Conservation (phyloP, 2,113 vertebrate species). For the Cololabis saira region DNA sequence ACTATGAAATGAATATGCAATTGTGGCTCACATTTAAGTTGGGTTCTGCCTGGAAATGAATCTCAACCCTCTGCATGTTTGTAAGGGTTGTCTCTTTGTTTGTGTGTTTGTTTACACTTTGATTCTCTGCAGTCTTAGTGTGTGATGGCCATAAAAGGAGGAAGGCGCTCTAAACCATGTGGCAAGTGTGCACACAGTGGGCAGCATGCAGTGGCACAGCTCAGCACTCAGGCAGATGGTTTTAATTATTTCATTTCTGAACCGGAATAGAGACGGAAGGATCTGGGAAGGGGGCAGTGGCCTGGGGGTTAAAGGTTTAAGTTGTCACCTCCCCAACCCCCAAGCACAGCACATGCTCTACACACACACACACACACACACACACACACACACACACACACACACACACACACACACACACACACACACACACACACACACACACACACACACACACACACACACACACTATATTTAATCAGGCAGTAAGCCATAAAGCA, state of each 20-base stretch:
- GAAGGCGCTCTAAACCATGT: neutral
- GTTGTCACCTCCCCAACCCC: constrained; percentile 50
- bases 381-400: constrained; percentile 27
- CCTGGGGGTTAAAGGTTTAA: constrained; percentile 73
- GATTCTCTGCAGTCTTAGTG: constrained; percentile 14
- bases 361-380: constrained; percentile 34
- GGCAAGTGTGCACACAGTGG: constrained; percentile 34
- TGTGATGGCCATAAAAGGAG: constrained; percentile 29
- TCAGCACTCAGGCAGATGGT: constrained; percentile 71
- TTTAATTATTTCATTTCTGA: constrained; percentile 73
- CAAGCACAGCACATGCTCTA: constrained; percentile 20
- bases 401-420: constrained; percentile 34
- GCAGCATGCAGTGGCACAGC: constrained; percentile 49
- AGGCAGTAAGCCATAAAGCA: constrained; percentile 74
- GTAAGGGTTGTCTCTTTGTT: constrained; percentile 11
- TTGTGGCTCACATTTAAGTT: constrained; percentile 10
- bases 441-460: no score
- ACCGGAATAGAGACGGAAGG: constrained; percentile 43
- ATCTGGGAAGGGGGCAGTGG: constrained; percentile 49
- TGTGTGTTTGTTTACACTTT: constrained; percentile 37
- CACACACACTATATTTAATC: constrained; percentile 58
- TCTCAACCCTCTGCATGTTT: constrained; percentile 1
- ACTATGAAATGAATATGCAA: constrained; percentile 7
- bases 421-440: constrained; percentile 28
- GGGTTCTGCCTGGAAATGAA: neutral